A percentile compares a stretch with the other conserved stretches of the same genome.
phyloP scores from a whole-genome alignment of 2,113 vertebrate genomes.

The Clupea harengus region DNA sequence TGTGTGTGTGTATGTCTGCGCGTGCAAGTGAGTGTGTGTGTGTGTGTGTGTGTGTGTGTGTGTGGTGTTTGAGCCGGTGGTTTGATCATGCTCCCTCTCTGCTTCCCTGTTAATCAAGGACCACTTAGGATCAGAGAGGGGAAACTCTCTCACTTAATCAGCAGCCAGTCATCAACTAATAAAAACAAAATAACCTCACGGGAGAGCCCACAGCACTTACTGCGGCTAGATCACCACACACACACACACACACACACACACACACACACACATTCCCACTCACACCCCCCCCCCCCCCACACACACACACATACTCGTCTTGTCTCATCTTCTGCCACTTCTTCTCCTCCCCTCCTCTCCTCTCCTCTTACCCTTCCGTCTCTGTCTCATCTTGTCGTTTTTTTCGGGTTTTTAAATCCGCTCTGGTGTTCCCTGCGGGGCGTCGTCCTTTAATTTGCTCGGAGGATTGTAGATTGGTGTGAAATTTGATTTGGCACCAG shows the following conservation, averaged over 20 bases:
- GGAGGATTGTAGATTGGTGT: conserved; percentile 15
- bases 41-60: not conserved
- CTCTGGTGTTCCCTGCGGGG: not conserved
- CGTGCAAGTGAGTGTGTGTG: not conserved
- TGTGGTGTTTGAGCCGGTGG: not conserved
- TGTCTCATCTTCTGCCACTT: not conserved
- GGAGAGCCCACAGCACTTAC: not conserved
- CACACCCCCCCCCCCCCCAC: not conserved
- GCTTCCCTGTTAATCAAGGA: not conserved
- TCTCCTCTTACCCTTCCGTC: not conserved
- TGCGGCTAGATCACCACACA: not conserved
- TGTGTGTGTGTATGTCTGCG: too few relatives aligned
- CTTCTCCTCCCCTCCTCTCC: not conserved
- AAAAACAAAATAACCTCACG: not conserved
- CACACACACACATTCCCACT: not conserved
- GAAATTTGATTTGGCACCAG: conserved; percentile 25
- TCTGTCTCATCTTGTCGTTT: not conserved
- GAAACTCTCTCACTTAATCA: not conserved
- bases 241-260: conserved; percentile 10
- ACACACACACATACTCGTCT: not conserved
- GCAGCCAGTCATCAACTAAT: not conserved
- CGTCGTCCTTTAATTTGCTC: conserved; percentile 29
- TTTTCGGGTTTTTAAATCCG: not conserved
- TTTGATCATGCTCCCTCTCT: not conserved
- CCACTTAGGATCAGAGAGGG: too few relatives aligned